Evolutionary conservation across 1,140 invertebrate genomes (phyloP), one percentile per base, ranked within the genome.

Genomic region (Apis cerana): DNA sequence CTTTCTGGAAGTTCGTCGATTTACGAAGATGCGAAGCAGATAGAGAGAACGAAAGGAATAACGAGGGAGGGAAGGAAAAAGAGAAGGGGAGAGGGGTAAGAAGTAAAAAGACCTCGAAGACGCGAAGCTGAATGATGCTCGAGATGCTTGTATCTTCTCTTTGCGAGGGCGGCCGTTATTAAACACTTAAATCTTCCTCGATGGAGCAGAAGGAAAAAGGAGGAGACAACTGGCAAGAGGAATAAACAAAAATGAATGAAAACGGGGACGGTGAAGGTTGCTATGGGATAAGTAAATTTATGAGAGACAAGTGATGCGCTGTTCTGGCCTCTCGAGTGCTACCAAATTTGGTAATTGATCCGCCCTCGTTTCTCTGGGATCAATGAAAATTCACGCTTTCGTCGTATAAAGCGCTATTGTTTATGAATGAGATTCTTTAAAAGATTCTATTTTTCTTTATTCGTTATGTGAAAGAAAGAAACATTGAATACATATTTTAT

Each of bases 131-230:
- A 90, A 91, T 74, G 85, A 80, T 68, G 72, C 78, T 86, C 75
- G 75, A 72, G 82, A 76, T 81, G 67, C 27, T 79, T 76, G 83
- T 89, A 84, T 86, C 83, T 72, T 85, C 61, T 61, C 27, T 68
- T 70, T n/a, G 59, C 77, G 54, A 84, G 81, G 52, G 77, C 64
- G 75, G 78, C 68, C 84, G 87, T 92, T 93, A 92, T 92, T 93
- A 92, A 92, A 92, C 87, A 90, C 89, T 92, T 92, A 90, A 92
- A 92, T 92, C 89, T 92, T 92, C 76, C 76, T 88, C 78, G 78
- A 69, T 86, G 87, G 70, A 85, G 84, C 52, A 81, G 58, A 84
- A 56, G 69, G 75, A 43, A 50, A 72, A 64, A 67, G 13, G 59
- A 74, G 12, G 13, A 11, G 43, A 75, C 70, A 71, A 79, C 64